These are phyloP conservation scores for Orycteropus afer DNA, from an alignment of 2,113 vertebrate species.

Conservation along the genomic window DNA sequence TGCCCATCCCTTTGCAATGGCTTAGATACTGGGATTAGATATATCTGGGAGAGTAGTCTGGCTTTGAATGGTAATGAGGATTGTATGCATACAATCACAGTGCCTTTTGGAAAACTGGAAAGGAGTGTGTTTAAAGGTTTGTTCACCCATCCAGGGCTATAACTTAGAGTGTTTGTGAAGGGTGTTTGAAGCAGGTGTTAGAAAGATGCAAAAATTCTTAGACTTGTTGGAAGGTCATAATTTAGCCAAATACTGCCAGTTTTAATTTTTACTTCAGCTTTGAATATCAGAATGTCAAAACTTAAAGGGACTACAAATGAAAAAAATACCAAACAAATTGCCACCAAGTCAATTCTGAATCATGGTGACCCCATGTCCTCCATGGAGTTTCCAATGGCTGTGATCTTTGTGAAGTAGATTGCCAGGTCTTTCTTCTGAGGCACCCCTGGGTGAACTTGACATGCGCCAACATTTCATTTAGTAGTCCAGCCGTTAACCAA, in stretches of 20 bases:
- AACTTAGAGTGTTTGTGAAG: slow-evolving; percentile 36
- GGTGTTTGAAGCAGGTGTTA: slow-evolving; percentile 31
- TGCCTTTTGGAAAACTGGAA: background rate
- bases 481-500: background rate
- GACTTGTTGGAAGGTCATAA: slow-evolving; percentile 49
- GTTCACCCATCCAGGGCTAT: background rate
- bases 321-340: background rate
- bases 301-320: background rate
- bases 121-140: background rate
- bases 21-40: slow-evolving; percentile 32
- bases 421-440: background rate
- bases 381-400: background rate
- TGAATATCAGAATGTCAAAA: slow-evolving; percentile 25
- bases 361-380: background rate
- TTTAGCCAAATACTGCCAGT: slow-evolving; percentile 64
- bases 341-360: background rate
- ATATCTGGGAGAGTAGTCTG: slow-evolving; percentile 42
- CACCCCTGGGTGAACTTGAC: background rate
- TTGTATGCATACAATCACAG: background rate
- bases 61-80: slow-evolving; percentile 58
- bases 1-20: slow-evolving; percentile 29
- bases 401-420: background rate
- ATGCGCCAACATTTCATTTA: background rate
- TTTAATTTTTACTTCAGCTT: slow-evolving; percentile 60
- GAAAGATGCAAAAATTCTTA: slow-evolving; percentile 31